Percentiles rank a stretch among this genome's conserved stretches.
Conservation (phyloP, 2,113 vertebrate species). For the Eulemur rufifrons region DNA sequence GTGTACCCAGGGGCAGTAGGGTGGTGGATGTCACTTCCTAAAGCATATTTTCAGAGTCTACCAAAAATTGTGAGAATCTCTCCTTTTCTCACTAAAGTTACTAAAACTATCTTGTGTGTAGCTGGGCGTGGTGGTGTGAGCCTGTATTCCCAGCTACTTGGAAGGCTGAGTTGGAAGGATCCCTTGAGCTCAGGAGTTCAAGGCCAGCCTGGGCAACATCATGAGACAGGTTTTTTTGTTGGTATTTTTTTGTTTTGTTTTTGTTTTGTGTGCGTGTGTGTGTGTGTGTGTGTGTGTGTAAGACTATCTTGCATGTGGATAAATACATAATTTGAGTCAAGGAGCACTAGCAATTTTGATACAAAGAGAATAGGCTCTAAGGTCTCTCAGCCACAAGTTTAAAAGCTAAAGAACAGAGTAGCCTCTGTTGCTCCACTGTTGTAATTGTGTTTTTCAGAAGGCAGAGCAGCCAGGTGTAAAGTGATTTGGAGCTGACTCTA, state of each 20-base stretch:
- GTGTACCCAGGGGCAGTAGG: not conserved
- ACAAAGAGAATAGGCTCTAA: not conserved
- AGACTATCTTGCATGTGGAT: not conserved
- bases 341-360: not conserved
- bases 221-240: no score
- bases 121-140: no score
- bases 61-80: not conserved
- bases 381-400: not conserved
- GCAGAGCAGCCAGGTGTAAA: not conserved
- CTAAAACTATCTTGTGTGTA: not conserved
- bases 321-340: not conserved
- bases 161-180: no score
- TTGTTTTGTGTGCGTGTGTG: no score
- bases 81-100: not conserved
- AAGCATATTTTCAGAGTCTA: not conserved
- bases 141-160: no score
- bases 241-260: no score
- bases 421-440: not conserved
- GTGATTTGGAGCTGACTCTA: not conserved
- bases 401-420: not conserved
- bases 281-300: no score
- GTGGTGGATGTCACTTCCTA: not conserved
- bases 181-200: no score
- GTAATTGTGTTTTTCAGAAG: not conserved
- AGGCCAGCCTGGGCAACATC: no score